Evolutionary conservation across 2,113 vertebrate genomes (phyloP).

Genomic region (Elachura formosa): DNA sequence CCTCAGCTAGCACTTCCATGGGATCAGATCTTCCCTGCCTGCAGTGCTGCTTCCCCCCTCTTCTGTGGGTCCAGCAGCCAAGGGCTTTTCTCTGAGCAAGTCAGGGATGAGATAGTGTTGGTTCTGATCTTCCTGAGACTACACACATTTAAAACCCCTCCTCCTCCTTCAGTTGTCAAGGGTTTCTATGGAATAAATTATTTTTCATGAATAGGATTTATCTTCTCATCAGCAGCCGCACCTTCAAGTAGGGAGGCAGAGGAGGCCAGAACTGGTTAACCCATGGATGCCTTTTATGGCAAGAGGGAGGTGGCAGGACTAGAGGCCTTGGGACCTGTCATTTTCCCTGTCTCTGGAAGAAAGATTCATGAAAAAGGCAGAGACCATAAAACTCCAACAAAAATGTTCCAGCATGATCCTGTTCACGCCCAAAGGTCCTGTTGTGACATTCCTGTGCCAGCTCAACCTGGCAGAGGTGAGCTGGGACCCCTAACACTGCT

Average conservation of each 20-base stretch:
- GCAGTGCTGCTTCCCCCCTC: neutral
- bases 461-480: neutral
- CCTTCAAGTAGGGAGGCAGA: neutral
- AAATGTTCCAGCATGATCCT: neutral
- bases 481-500: neutral
- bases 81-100: neutral
- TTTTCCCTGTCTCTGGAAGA: neutral
- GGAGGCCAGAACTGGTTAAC: neutral
- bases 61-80: neutral
- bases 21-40: neutral
- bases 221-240: neutral
- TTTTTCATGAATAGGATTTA: neutral
- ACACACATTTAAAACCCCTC: neutral
- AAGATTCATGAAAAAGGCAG: neutral
- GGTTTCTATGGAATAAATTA: neutral
- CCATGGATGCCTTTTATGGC: neutral
- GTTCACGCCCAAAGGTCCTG: neutral
- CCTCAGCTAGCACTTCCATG: neutral
- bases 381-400: neutral
- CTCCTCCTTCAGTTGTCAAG: neutral
- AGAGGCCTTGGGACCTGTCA: neutral
- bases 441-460: fast-evolving
- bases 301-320: neutral
- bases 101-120: neutral
- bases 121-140: neutral